A percentile compares a stretch with the other conserved stretches of the same genome.
These are phyloP conservation scores for Gavia stellata DNA, from an alignment of 2,113 vertebrate genomes.

Conservation along the genomic window DNA sequence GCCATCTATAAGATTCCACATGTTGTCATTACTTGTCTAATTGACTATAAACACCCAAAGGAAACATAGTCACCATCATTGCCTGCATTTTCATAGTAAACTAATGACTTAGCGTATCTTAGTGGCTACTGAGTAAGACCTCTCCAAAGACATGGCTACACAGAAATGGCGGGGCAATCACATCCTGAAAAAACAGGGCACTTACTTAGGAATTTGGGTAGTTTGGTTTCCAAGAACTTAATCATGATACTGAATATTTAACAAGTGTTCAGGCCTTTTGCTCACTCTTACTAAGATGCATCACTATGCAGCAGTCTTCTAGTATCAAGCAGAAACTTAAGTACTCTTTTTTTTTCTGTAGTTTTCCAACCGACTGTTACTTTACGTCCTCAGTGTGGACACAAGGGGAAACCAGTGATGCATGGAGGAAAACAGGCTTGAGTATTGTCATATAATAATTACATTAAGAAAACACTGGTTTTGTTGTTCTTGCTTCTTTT, in stretches of 20 bases:
- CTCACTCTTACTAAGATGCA: neutral
- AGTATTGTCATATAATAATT: neutral
- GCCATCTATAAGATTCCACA: neutral
- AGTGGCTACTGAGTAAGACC: neutral
- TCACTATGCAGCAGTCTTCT: neutral
- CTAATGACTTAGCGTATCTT: neutral
- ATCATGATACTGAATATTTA: neutral
- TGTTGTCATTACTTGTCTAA: neutral
- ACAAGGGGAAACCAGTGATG: neutral
- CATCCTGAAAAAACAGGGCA: neutral
- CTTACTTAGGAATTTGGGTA: neutral
- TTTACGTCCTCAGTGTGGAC: neutral
- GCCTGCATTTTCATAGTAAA: neutral
- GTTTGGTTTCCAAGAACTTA: neutral
- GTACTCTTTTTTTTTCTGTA: too few relatives aligned
- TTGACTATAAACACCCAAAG: neutral
- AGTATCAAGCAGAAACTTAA: neutral
- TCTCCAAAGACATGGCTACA: neutral
- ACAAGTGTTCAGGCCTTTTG: neutral
- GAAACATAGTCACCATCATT: fast-evolving
- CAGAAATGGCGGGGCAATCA: neutral
- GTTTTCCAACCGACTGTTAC: neutral
- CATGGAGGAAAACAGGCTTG: neutral
- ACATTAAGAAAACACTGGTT: neutral
- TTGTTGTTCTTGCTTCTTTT: neutral